Base-by-base conservation (phyloP, 2,888 invertebrate species). In the Omphaloscelis lunosa region DNA sequence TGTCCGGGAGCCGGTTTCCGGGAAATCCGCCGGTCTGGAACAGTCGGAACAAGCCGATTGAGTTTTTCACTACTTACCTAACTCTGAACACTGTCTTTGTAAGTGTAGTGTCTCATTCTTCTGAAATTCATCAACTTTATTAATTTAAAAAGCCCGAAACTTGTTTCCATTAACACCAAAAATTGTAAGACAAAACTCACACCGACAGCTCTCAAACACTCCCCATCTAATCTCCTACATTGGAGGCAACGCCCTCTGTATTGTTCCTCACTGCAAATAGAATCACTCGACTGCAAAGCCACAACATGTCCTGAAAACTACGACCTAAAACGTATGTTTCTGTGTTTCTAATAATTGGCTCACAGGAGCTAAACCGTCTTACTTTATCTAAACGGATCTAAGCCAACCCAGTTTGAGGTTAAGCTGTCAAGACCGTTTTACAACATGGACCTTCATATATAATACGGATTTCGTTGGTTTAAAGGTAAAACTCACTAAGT, bases 341-440 rank as follows among this genome's bases (percentile, higher is more conserved):
- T 56, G 45, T 74, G 66, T 53, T 45, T 65, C 68, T 51, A 66
- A 80, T 62, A 75, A 76, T 75, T 78, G 67, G 48, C 62, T 86
- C 12, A 63, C 65, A 27, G n/a, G 20, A 73, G 59, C 53, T 39
- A 68, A 70, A 82, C 70, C 70, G 6, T 78, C 82, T 79, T 77
- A 84, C 53, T 79, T 72, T 77, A 87, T 77, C 72, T 87, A 39
- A 81, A 84, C 74, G 61, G 61, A 17, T 75, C 59, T 68, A 85
- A 77, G 73, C 73, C 51, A 84, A 75, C 69, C 71, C 76, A 48
- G 29, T 73, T 66, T 63, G 73, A 77, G 71, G 79, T 87, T 77
- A 75, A 77, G 63, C 79, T 82, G 85, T 77, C 79, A 84, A 72
- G 78, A 78, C 56, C 73, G 68, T 82, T 79, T 85, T 79, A 75